A percentile compares a stretch with the other conserved stretches of the same genome.
These are phyloP conservation scores for Drosophila tsacasi DNA, from an alignment of 1,140 invertebrate species.

Conservation along the genomic window DNA sequence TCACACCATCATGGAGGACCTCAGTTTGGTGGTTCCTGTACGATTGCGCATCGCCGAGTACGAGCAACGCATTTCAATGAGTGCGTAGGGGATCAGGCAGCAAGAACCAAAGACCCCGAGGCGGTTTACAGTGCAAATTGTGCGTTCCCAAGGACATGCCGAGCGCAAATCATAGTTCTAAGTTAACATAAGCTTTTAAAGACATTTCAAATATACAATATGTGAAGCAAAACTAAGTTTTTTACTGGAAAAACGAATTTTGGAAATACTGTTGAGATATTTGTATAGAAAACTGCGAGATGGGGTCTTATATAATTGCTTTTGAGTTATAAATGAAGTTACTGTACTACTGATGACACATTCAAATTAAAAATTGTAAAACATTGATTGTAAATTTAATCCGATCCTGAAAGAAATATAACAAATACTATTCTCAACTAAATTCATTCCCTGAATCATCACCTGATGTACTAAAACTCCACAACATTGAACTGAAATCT, in stretches of 20 bases:
- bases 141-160: slow-evolving; percentile 61
- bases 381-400: neutral
- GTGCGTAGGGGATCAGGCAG: slow-evolving; percentile 32
- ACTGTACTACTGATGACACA: neutral
- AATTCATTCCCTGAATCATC: neutral
- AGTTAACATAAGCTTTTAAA: slow-evolving; percentile 35
- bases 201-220: slow-evolving; percentile 36
- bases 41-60: slow-evolving; percentile 77
- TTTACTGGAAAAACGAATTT: neutral
- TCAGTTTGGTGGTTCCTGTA: slow-evolving; percentile 76
- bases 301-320: no score
- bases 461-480: neutral
- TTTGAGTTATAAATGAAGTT: neutral
- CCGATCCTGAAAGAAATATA: neutral
- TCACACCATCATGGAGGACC: slow-evolving; percentile 77
- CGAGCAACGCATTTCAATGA: slow-evolving; percentile 78
- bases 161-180: slow-evolving; percentile 7
- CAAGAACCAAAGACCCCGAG: neutral
- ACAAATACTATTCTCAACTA: neutral
- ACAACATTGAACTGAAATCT: neutral
- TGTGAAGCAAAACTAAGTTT: neutral
- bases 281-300: neutral
- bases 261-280: no score
- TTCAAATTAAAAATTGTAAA: neutral
- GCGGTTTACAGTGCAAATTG: slow-evolving; percentile 39